A percentile compares a stretch with the other conserved stretches of the same genome.
Evolutionary conservation across 2,113 vertebrate species (phyloP).

Genomic region (Sturnira hondurensis): DNA sequence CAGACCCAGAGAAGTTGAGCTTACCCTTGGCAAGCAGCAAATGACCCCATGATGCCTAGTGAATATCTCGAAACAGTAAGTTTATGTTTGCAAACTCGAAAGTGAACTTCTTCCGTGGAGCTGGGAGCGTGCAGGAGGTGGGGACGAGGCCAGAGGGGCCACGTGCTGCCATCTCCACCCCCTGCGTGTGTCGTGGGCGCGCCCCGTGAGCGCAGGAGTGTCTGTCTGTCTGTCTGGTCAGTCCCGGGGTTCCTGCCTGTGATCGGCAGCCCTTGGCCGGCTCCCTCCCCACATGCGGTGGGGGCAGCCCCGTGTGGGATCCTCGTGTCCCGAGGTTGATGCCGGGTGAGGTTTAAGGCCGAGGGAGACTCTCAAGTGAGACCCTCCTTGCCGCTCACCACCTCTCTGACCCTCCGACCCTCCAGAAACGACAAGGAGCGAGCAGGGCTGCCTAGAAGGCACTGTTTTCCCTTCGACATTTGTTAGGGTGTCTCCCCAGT

Average conservation of each 20-base stretch:
- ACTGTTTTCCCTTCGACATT: slow-evolving; percentile 56
- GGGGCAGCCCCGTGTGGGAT: neutral
- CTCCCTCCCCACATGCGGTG: slow-evolving; percentile 7
- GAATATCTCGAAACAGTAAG: neutral
- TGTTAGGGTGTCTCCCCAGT: slow-evolving; percentile 56
- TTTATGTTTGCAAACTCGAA: slow-evolving; percentile 22
- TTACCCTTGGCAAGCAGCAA: neutral
- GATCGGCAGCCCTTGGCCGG: neutral
- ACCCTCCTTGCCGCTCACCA: slow-evolving; percentile 36
- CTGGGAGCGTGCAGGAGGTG: neutral
- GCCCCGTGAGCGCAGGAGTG: neutral
- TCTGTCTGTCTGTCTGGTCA: slow-evolving; percentile 8
- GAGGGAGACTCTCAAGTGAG: slow-evolving; percentile 21
- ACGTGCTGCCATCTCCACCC: too few relatives aligned
- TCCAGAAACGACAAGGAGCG: slow-evolving; percentile 4
- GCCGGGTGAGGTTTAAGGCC: slow-evolving; percentile 49
- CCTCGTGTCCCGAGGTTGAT: slow-evolving; percentile 57
- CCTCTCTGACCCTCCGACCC: slow-evolving; percentile 38
- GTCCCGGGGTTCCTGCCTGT: slow-evolving; percentile 34
- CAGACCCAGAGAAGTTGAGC: neutral
- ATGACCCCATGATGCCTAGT: neutral
- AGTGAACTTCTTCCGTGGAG: neutral
- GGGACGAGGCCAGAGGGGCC: too few relatives aligned
- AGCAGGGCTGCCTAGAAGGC: neutral
- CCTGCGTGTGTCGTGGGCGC: too few relatives aligned